phyloP scores from a whole-genome alignment of 1,140 invertebrate species.

The Drosophila cardini region DNA sequence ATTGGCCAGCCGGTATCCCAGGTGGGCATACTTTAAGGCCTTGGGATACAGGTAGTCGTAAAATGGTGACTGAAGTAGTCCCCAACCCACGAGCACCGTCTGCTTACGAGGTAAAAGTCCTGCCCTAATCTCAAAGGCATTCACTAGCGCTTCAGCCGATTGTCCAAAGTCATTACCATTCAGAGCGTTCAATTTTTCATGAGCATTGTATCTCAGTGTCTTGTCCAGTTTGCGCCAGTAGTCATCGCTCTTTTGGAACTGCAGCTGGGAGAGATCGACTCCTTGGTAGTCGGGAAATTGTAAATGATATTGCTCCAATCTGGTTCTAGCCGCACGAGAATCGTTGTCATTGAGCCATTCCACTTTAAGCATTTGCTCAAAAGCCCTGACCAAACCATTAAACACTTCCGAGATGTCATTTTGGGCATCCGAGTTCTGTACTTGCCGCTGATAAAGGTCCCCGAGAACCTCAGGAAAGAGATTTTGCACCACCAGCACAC shows the following conservation, averaged over 20 bases:
- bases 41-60: slow-evolving; percentile 95
- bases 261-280: slow-evolving; percentile 55
- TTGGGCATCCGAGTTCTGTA: slow-evolving; percentile 54
- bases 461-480: slow-evolving; percentile 70
- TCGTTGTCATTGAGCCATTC: slow-evolving; percentile 75
- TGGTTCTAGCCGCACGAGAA: slow-evolving; percentile 46
- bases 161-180: slow-evolving; percentile 49
- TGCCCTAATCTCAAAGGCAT: slow-evolving; percentile 62
- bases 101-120: slow-evolving; percentile 89
- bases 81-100: slow-evolving; percentile 96
- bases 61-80: slow-evolving; percentile 96
- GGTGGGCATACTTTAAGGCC: slow-evolving; percentile 96
- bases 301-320: slow-evolving; percentile 48
- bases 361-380: slow-evolving; percentile 55
- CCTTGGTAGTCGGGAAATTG: slow-evolving; percentile 58
- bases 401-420: slow-evolving; percentile 64
- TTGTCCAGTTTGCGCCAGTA: slow-evolving; percentile 67
- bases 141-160: slow-evolving; percentile 28
- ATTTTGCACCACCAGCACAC: slow-evolving; percentile 53
- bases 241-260: slow-evolving; percentile 59
- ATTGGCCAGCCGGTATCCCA: slow-evolving; percentile 97
- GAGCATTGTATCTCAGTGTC: slow-evolving; percentile 48
- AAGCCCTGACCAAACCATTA: slow-evolving; percentile 57
- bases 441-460: slow-evolving; percentile 64
- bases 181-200: slow-evolving; percentile 54